These are phyloP conservation scores for Montipora capitata DNA, from an alignment of 92 coral and sea anemone species.

Conservation along the genomic window DNA sequence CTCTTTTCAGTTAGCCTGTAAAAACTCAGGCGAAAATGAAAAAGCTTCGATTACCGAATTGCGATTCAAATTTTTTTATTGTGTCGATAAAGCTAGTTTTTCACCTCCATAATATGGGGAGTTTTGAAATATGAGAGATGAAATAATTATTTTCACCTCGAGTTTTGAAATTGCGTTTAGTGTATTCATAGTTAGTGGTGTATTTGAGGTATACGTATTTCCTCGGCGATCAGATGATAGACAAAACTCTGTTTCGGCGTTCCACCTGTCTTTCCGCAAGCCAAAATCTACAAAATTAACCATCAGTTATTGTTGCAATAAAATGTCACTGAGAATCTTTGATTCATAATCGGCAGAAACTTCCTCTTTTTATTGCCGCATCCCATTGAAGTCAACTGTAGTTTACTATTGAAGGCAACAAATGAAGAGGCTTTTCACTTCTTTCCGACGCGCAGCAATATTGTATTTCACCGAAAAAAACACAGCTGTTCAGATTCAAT, in stretches of 20 bases:
- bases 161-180: not conserved
- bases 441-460: conserved; percentile 44
- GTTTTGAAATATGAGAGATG: too few species aligned
- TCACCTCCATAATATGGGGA: too few species aligned
- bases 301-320: not conserved
- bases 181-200: too few species aligned
- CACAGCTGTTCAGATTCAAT: conserved; percentile 42
- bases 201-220: not conserved
- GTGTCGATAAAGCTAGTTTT: too few species aligned
- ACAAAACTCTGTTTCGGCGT: conserved; percentile 35
- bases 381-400: conserved; percentile 8
- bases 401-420: conserved; percentile 22
- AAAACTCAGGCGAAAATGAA: too few species aligned
- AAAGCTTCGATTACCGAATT: too few species aligned
- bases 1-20: too few species aligned
- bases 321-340: not conserved
- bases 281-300: conserved; percentile 34
- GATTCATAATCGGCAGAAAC: conserved; percentile 10
- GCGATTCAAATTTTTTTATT: too few species aligned
- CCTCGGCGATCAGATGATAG: conserved; percentile 19
- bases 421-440: conserved; percentile 43
- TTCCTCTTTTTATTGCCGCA: conserved; percentile 13
- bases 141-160: too few species aligned
- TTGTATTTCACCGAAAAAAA: conserved; percentile 36
- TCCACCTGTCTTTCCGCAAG: conserved; percentile 33